phyloP scores from a whole-genome alignment of 1,140 invertebrate species.

The Drosophila burlai region DNA sequence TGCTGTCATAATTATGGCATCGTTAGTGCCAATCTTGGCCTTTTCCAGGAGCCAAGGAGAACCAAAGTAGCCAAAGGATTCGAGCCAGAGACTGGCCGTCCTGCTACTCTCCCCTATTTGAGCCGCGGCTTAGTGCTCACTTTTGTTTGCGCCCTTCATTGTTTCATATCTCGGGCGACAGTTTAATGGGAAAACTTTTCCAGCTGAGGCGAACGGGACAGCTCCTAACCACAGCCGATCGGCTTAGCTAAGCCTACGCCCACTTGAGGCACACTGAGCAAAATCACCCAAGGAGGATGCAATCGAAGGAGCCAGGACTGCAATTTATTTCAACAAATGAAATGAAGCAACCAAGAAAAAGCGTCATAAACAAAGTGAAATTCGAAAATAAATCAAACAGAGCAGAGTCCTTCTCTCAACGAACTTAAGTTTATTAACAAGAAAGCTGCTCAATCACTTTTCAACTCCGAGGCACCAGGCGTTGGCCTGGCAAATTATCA shows the following conservation, averaged over 20 bases:
- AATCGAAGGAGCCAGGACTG: not conserved
- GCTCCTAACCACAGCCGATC: constrained; percentile 15
- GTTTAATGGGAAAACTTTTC: constrained; percentile 79
- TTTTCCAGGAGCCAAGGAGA: constrained; percentile 7
- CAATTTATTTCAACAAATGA: constrained; percentile 5
- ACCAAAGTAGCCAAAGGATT: constrained; percentile 30
- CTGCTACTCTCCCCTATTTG: constrained; percentile 2
- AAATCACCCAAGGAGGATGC: not conserved
- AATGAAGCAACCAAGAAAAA: not conserved
- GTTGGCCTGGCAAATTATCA: constrained; percentile 2
- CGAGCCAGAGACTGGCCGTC: not conserved
- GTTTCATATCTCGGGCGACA: constrained; percentile 65
- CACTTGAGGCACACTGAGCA: constrained; percentile 17
- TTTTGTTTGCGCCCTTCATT: constrained; percentile 34
- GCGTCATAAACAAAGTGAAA: not conserved
- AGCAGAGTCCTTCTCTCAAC: not conserved
- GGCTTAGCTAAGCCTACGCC: constrained; percentile 38
- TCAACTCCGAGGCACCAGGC: not conserved
- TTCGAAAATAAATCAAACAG: constrained; percentile 5
- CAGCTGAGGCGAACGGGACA: constrained; percentile 26
- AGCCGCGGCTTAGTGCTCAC: constrained; percentile 19
- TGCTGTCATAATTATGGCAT: constrained; percentile 58
- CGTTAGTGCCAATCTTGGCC: constrained; percentile 51
- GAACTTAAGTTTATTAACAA: constrained; percentile 2
- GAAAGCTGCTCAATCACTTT: constrained; percentile 2